Evolutionary conservation across 2,888 invertebrate genomes (phyloP).

Genomic region (Heliconius aoede): DNA sequence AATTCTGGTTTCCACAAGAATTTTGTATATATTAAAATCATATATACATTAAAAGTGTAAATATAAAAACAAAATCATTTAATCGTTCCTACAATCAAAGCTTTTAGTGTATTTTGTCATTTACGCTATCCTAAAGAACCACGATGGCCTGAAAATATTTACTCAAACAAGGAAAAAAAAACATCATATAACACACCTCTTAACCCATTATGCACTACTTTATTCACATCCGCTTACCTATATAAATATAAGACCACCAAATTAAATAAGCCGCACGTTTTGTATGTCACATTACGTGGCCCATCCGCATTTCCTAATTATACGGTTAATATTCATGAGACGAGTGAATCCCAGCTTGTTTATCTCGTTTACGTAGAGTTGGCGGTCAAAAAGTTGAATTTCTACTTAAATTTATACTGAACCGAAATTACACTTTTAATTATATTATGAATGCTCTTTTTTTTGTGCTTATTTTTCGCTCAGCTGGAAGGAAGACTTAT

Average conservation of each 20-base stretch:
- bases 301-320: slow-evolving; percentile 39
- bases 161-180: background rate
- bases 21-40: no score
- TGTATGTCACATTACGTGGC: slow-evolving; percentile 37
- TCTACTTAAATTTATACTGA: slow-evolving; percentile 17
- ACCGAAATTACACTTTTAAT: slow-evolving; percentile 25
- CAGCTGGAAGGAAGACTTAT: background rate
- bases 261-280: slow-evolving; percentile 35
- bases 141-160: background rate
- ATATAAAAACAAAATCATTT: no score
- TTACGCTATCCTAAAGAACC: background rate
- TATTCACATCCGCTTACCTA: background rate
- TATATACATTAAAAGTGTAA: no score
- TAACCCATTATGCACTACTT: slow-evolving; percentile 16
- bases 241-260: slow-evolving; percentile 22
- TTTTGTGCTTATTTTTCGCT: background rate
- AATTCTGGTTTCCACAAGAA: no score
- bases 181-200: slow-evolving; percentile 9
- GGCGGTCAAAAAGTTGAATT: slow-evolving; percentile 29
- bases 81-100: no score
- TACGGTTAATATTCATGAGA: slow-evolving; percentile 38
- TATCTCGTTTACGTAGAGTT: slow-evolving; percentile 31
- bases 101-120: background rate
- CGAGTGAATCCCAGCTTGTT: slow-evolving; percentile 35
- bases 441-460: slow-evolving; percentile 9